Evolutionary conservation across 1,140 invertebrate genomes (phyloP), one percentile per base, ranked within the genome.

Genomic region (Drosophila setifemur): DNA sequence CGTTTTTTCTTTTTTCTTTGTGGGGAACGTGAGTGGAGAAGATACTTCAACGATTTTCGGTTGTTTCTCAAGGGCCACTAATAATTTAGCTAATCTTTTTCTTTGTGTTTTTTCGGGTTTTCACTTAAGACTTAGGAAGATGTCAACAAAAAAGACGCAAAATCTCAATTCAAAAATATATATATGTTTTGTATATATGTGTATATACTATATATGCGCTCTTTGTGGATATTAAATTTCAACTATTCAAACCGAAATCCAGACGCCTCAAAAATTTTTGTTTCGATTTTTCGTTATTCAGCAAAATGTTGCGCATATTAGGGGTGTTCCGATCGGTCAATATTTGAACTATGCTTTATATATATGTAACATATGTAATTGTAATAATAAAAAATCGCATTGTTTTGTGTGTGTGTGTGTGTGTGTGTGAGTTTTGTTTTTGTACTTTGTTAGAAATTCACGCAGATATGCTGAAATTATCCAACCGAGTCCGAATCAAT

Each of bases 361-460:
- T 53, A 60, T 67, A 69, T 50, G 50, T 61, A 29, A 29, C 11
- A 29, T n/a, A n/a, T n/a, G 7, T 48, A 33, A 48, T 6, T 44
- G 25, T 63, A 29, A 37, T 16, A 33, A 45, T 37, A 73, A 78
- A 67, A 72, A 77, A 77, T 78, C 52, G 58, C 75, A 79, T 68
- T 14, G 60, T 69, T 74, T 39, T 60, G 64, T 72, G 25, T 58
- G 9, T n/a, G n/a, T n/a, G n/a, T n/a, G n/a, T n/a, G n/a, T n/a
- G n/a, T n/a, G n/a, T n/a, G n/a, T n/a, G n/a, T n/a, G n/a, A n/a
- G n/a, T n/a, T 48, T 35, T 12, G 14, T 9, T 31, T 81, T 82
- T 85, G 79, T 83, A 85, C 78, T 83, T 79, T 83, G 78, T 79
- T 83, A 83, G 78, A 85, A 83, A 83, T 85, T 83, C 73, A 78